Evolutionary conservation across 2,113 vertebrate species (phyloP).

Genomic region (Myiopsitta monachus): DNA sequence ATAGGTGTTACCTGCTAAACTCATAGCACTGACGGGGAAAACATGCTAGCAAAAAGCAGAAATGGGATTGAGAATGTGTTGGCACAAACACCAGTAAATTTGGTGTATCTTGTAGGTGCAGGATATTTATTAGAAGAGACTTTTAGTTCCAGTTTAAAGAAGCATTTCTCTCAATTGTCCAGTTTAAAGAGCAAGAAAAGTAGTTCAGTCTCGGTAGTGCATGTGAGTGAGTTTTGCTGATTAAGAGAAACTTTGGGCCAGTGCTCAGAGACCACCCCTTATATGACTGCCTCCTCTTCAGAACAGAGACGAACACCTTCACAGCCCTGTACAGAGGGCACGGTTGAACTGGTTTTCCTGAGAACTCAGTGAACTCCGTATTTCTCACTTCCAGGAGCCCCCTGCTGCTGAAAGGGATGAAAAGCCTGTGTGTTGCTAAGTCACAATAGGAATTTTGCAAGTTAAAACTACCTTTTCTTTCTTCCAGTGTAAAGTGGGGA

Average conservation of each 20-base stretch:
- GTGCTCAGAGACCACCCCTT: not conserved
- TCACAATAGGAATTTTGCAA: not conserved
- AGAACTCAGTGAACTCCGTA: not conserved
- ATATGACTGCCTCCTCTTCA: not conserved
- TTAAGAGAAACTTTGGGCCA: not conserved
- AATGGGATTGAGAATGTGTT: not conserved
- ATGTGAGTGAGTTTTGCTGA: not conserved
- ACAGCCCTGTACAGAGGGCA: not conserved
- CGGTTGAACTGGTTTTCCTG: not conserved
- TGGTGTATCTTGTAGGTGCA: not conserved
- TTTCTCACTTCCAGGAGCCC: slow-evolving; percentile 35
- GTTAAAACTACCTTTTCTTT: not conserved
- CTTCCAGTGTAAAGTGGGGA: not conserved
- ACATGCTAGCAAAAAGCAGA: not conserved
- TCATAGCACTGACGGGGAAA: not conserved
- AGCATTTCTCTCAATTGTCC: not conserved
- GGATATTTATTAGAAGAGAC: not conserved
- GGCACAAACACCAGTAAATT: not conserved
- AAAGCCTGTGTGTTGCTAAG: not conserved
- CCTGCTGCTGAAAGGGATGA: slow-evolving; percentile 41
- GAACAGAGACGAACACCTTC: not conserved
- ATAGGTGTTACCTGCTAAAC: not conserved
- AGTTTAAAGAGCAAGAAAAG: not conserved
- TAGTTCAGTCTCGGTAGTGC: not conserved
- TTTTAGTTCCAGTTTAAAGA: not conserved